Evolutionary conservation across 2,113 vertebrate genomes (phyloP).

Genomic region (Alexandromys fortis): DNA sequence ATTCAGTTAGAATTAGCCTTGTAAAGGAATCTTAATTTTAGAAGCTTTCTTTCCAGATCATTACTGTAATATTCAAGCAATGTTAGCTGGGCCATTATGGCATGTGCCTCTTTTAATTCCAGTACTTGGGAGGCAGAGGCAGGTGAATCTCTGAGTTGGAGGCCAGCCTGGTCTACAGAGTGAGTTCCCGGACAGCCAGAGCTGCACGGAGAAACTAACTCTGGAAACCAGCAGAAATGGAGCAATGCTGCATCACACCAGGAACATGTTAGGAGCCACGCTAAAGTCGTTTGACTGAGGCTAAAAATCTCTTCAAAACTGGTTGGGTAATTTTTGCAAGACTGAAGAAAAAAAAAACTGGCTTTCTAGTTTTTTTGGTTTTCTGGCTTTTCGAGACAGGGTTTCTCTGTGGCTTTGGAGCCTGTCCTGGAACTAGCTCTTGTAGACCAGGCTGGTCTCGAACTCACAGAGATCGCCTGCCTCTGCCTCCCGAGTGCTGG

Average conservation of each 20-base stretch:
- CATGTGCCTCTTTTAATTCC: too few species aligned
- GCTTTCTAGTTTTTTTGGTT: neutral
- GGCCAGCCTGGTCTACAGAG: too few species aligned
- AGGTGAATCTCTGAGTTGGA: too few species aligned
- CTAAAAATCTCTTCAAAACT: neutral
- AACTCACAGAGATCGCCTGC: too few species aligned
- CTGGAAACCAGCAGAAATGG: neutral
- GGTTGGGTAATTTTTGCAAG: neutral
- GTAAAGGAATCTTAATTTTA: neutral
- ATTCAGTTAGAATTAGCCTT: neutral
- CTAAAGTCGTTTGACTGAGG: neutral
- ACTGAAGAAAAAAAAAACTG: neutral
- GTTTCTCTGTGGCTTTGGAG: too few species aligned
- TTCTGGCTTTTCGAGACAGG: too few species aligned
- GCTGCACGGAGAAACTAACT: neutral
- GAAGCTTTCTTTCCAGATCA: neutral
- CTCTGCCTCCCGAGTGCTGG: too few species aligned
- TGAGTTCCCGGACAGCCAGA: too few species aligned
- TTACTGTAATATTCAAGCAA: neutral
- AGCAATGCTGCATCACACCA: neutral
- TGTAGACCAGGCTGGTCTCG: too few species aligned
- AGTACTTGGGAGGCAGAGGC: too few species aligned
- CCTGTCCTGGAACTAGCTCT: too few species aligned
- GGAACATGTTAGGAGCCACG: neutral
- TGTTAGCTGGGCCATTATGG: neutral